Percentiles rank a stretch among this genome's conserved stretches.
These are phyloP conservation scores for Micromys minutus DNA, from an alignment of 2,113 vertebrate species.

Conservation along the genomic window DNA sequence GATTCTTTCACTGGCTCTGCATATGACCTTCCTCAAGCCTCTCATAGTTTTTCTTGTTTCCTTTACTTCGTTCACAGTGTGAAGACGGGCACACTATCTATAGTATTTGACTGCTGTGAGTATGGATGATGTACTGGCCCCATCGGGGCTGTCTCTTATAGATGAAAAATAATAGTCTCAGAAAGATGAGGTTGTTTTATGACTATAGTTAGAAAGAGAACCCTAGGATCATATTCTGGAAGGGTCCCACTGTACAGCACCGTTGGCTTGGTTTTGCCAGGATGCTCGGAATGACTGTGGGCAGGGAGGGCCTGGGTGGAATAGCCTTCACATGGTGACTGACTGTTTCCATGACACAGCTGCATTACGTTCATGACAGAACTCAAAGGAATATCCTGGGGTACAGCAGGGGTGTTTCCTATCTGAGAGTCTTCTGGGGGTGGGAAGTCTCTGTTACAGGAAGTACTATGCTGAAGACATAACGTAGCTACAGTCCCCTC, in stretches of 20 bases:
- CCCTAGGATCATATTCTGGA: neutral
- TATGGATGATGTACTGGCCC: neutral
- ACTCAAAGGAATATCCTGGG: neutral
- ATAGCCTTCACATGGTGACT: neutral
- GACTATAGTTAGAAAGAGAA: neutral
- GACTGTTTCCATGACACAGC: neutral
- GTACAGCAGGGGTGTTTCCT: neutral
- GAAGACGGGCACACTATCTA: neutral
- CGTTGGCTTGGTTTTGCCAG: neutral
- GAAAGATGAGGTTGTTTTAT: neutral
- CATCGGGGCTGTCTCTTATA: neutral
- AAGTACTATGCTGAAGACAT: neutral
- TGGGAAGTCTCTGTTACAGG: neutral
- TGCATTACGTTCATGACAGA: neutral
- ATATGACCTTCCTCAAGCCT: neutral
- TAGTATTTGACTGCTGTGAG: neutral
- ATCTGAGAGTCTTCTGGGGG: neutral
- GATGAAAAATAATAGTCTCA: constrained; percentile 11
- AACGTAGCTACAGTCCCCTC: neutral
- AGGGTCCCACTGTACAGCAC: too few species aligned
- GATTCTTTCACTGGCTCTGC: neutral
- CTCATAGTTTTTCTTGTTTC: neutral
- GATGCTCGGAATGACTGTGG: neutral
- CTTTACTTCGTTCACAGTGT: neutral
- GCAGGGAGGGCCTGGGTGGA: neutral